phyloP scores from a whole-genome alignment of 2,888 invertebrate species.

The Hirtodrosophila duncani region DNA sequence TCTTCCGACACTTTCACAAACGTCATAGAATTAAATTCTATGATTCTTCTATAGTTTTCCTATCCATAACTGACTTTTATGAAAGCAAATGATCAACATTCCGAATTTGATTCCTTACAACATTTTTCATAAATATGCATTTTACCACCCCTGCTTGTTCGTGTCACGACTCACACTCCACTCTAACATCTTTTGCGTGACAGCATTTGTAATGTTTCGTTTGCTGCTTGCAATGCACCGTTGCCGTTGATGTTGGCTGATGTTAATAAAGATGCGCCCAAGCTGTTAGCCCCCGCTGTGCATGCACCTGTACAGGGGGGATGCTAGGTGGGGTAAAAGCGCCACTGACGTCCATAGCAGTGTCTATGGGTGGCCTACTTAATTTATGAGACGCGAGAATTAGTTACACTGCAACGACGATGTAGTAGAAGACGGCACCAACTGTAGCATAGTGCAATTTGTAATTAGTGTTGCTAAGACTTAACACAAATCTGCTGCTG shows the following conservation, averaged over 20 bases:
- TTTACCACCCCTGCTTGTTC: too few relatives aligned
- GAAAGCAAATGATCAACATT: too few relatives aligned
- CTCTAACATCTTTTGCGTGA: slow-evolving; percentile 48
- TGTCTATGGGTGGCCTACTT: slow-evolving; percentile 69
- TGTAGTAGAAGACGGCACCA: not conserved
- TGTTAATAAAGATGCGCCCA: slow-evolving; percentile 66
- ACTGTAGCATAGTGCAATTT: slow-evolving; percentile 57
- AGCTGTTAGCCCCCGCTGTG: slow-evolving; percentile 51
- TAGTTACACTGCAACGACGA: slow-evolving; percentile 38
- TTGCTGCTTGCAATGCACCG: slow-evolving; percentile 53
- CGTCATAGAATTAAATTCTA: too few relatives aligned
- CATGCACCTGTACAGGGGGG: slow-evolving; percentile 26
- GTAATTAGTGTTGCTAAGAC: slow-evolving; percentile 68
- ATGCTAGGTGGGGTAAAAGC: not conserved
- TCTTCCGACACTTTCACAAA: too few relatives aligned
- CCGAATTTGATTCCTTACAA: too few relatives aligned
- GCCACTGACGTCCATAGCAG: slow-evolving; percentile 22
- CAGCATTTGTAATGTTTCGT: slow-evolving; percentile 72
- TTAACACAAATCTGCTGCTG: slow-evolving; percentile 57
- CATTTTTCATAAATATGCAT: too few relatives aligned
- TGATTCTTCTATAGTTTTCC: too few relatives aligned
- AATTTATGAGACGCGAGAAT: slow-evolving; percentile 73
- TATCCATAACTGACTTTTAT: too few relatives aligned
- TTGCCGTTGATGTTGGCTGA: slow-evolving; percentile 69
- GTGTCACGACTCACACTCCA: too few relatives aligned